phyloP scores from a whole-genome alignment of 1,140 invertebrate species.

The Grapholita molesta region DNA sequence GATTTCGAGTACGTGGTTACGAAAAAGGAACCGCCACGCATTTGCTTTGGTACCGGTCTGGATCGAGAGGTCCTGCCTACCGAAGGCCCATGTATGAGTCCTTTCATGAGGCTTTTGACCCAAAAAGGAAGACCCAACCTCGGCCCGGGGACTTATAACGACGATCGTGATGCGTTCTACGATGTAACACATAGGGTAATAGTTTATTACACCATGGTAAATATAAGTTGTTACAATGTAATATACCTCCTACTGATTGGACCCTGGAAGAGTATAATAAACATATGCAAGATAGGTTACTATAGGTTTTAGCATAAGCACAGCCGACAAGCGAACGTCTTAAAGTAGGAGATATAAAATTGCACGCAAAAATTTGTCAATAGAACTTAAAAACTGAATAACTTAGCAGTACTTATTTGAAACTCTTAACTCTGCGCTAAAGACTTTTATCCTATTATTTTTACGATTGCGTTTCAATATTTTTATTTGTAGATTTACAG shows the following conservation, averaged over 20 bases:
- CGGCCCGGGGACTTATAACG: slow-evolving; percentile 52
- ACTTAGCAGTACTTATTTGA: too few relatives aligned
- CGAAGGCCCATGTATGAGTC: slow-evolving; percentile 53
- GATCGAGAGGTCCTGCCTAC: slow-evolving; percentile 56
- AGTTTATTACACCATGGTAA: neutral
- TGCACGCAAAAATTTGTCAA: too few relatives aligned
- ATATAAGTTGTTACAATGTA: too few relatives aligned
- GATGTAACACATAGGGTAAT: slow-evolving; percentile 53
- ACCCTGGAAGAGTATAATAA: too few relatives aligned
- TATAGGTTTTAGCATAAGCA: too few relatives aligned
- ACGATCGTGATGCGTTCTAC: slow-evolving; percentile 55
- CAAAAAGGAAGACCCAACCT: slow-evolving; percentile 43
- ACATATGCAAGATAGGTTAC: too few relatives aligned
- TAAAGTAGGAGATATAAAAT: too few relatives aligned
- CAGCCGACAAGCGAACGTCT: too few relatives aligned
- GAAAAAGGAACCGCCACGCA: slow-evolving; percentile 48
- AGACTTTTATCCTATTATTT: too few relatives aligned
- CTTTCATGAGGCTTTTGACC: slow-evolving; percentile 62
- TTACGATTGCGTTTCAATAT: neutral
- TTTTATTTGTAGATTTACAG: slow-evolving; percentile 48
- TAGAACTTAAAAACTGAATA: too few relatives aligned
- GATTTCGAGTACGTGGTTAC: slow-evolving; percentile 70
- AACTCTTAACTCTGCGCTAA: too few relatives aligned
- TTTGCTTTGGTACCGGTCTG: slow-evolving; percentile 67
- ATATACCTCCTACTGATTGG: too few relatives aligned